These are phyloP conservation scores for Stegodyphus dumicola DNA, from an alignment of 1,140 invertebrate genomes.

Conservation along the genomic window DNA sequence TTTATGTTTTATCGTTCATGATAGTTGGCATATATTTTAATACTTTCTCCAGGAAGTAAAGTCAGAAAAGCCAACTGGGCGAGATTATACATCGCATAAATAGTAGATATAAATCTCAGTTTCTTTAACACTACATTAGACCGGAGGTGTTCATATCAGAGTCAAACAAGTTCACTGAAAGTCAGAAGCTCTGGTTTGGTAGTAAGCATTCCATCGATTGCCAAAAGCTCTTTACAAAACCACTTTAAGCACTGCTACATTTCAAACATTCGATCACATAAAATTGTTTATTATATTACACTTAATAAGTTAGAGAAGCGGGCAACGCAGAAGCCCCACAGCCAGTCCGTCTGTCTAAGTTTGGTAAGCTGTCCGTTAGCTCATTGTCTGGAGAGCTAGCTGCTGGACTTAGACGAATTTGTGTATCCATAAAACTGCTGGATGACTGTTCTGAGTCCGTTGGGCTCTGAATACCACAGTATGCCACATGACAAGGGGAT, in stretches of 20 bases:
- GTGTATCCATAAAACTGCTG: constrained; percentile 52
- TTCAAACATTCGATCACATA: neutral
- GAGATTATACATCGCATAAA: neutral
- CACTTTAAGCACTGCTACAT: neutral
- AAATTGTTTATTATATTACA: neutral
- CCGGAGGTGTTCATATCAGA: neutral
- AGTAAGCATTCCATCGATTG: neutral
- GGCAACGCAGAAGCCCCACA: constrained; percentile 26
- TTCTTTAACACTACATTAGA: neutral
- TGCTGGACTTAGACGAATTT: constrained; percentile 22
- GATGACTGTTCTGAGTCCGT: constrained; percentile 55
- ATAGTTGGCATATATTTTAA: neutral
- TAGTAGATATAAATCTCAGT: neutral
- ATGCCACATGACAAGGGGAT: constrained; percentile 45
- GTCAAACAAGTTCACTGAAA: neutral
- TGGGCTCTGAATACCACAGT: constrained; percentile 57
- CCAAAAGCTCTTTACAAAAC: neutral
- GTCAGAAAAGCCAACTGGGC: neutral
- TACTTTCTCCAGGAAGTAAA: neutral
- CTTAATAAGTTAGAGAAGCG: constrained; percentile 48
- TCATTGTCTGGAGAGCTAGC: constrained; percentile 46
- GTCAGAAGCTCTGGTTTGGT: neutral
- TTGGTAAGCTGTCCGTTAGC: constrained; percentile 44
- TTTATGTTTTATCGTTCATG: neutral
- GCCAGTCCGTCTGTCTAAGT: constrained; percentile 21